phyloP scores from a whole-genome alignment of 2,113 vertebrate species.

The Centrocercus urophasianus region DNA sequence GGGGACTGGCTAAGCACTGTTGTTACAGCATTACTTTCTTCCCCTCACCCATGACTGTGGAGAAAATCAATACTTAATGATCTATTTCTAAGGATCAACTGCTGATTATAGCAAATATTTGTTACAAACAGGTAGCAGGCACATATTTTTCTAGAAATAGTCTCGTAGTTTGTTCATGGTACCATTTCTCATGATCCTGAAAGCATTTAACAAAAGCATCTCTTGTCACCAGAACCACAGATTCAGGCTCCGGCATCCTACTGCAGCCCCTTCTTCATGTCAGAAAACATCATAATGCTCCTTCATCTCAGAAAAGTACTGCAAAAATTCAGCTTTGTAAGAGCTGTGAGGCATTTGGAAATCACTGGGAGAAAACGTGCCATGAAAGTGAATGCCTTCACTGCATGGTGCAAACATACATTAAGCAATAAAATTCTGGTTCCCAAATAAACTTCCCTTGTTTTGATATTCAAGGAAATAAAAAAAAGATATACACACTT shows the following conservation, averaged over 20 bases:
- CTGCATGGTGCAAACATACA: constrained; percentile 50
- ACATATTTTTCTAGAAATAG: not conserved
- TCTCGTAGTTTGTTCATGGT: not conserved
- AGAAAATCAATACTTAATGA: not conserved
- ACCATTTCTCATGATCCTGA: not conserved
- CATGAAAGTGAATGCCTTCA: constrained; percentile 57
- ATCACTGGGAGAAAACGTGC: constrained; percentile 55
- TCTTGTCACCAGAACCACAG: not conserved
- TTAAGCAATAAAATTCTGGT: constrained; percentile 61
- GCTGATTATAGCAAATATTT: constrained; percentile 4
- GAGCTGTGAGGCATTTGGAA: constrained; percentile 51
- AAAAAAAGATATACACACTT: constrained; percentile 43
- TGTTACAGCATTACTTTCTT: not conserved
- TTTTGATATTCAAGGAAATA: constrained; percentile 66
- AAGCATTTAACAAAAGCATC: not conserved
- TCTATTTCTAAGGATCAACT: not conserved
- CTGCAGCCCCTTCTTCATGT: not conserved
- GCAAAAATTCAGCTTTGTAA: constrained; percentile 17
- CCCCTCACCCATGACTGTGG: not conserved
- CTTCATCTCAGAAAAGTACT: constrained; percentile 34
- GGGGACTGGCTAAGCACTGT: not conserved
- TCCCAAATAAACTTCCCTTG: constrained; percentile 66
- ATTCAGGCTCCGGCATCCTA: not conserved
- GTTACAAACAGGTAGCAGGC: not conserved
- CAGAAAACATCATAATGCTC: constrained; percentile 7